A percentile compares a stretch with the other conserved stretches of the same genome.
These are phyloP conservation scores for Falco peregrinus DNA, from an alignment of 2,797 vertebrate genomes.

Conservation along the genomic window DNA sequence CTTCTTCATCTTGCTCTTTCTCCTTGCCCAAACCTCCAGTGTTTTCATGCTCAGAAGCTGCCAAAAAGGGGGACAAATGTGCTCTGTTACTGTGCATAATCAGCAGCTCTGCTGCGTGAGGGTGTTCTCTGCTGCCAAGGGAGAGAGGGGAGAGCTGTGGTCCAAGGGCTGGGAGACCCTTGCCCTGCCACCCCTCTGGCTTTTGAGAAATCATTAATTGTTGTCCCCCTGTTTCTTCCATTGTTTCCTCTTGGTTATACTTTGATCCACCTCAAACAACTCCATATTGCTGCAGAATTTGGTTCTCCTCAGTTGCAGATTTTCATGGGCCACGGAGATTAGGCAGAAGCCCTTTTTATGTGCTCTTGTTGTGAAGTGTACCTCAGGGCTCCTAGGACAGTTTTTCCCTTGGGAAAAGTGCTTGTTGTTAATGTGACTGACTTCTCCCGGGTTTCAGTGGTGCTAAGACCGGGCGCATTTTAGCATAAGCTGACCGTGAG, in stretches of 20 bases:
- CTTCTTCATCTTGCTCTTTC: neutral
- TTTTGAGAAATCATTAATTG: neutral
- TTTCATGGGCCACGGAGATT: neutral
- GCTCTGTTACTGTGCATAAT: accelerated
- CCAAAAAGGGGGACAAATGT: neutral
- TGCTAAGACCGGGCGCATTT: neutral
- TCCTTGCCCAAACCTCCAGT: neutral
- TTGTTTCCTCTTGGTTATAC: neutral
- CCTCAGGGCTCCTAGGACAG: neutral
- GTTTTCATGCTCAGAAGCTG: neutral
- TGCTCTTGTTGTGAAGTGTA: neutral
- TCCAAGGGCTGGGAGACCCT: neutral
- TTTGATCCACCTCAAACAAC: neutral
- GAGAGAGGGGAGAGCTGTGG: accelerated
- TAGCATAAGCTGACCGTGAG: accelerated
- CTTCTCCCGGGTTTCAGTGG: too few relatives aligned
- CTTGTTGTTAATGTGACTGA: neutral
- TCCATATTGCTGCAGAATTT: neutral
- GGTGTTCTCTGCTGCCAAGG: neutral
- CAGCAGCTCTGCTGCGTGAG: neutral
- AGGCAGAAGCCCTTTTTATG: neutral
- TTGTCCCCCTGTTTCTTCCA: neutral
- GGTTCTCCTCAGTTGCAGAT: neutral
- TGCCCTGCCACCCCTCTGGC: neutral
- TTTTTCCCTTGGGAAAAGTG: neutral